Evolutionary conservation across 2,888 invertebrate species (phyloP), one percentile per base, ranked within the genome.

Genomic region (Phengaris arion): DNA sequence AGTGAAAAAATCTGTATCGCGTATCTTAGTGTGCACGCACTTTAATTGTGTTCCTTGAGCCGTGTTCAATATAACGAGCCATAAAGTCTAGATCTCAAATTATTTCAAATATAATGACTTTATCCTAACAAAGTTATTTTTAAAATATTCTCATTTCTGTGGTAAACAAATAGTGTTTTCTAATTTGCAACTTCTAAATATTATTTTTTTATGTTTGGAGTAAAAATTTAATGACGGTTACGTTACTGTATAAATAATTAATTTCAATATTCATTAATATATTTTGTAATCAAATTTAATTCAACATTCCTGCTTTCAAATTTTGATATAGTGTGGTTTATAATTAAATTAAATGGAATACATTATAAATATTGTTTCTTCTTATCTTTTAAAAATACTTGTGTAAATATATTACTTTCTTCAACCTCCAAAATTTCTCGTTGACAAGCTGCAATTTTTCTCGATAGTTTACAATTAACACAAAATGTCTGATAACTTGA

Each of bases 61-160:
- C 84, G 83, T 92, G 91, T 92, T 91, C 88, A 91, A 87, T 85
- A 86, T 90, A 92, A 92, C 88, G 87, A 89, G 86, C 80, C 83
- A 89, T 70, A 72, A 54, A 72, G 72, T 72, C 72, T 72, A 72
- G 72, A 72, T 72, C 22, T 72, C 35, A 72, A 72, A 72, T 72
- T 72, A 72, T 72, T 72, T 54, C 52, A 72, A 22, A 72, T 52
- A 72, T 72, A 54, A 72, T 35, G 15, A 72, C 72, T 72, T 48
- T n/a, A 69, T 69, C 35, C 64, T 64, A 64, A 12, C 64, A 35
- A 64, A 35, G 35, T 45, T 13, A 64, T 6, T 64, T 64, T 35
- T 64, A 35, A 22, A 64, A 64, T 12, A 64, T 64, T 35, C 64
- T 48, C 8, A 48, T 48, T 9, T 45, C 45, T 35, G 7, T 13